These are phyloP conservation scores for Drosophila differens DNA, from an alignment of 2,888 invertebrate genomes.

Conservation along the genomic window DNA sequence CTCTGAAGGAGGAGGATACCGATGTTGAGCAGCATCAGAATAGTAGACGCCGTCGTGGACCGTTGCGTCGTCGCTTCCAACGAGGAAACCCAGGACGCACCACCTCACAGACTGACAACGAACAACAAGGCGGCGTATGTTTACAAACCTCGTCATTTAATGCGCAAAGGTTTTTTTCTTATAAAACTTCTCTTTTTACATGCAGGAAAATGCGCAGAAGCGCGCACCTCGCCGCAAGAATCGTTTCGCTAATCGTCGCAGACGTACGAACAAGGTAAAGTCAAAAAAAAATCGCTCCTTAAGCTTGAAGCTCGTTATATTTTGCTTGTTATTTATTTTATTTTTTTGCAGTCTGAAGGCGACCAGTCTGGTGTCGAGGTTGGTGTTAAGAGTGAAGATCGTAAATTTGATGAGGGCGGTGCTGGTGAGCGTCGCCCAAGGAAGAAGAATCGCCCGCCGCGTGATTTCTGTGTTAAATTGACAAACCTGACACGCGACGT, in stretches of 20 bases:
- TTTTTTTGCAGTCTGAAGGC: conserved; percentile 80
- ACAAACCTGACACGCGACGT: conserved; percentile 90
- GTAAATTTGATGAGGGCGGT: conserved; percentile 70
- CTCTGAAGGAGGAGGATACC: conserved; percentile 89
- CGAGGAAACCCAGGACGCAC: conserved; percentile 86
- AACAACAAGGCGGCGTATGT: conserved; percentile 80
- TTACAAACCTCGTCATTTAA: neutral
- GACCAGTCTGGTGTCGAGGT: conserved; percentile 83
- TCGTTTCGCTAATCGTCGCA: conserved; percentile 81
- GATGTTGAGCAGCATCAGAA: conserved; percentile 88
- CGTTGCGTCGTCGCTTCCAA: conserved; percentile 84
- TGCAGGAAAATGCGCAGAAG: conserved; percentile 69
- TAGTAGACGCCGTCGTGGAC: conserved; percentile 84
- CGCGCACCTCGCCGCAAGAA: conserved; percentile 78
- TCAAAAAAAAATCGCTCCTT: neutral
- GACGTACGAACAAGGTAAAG: conserved; percentile 82
- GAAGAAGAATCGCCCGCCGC: conserved; percentile 73
- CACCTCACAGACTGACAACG: conserved; percentile 83
- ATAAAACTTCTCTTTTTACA: neutral
- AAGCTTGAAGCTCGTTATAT: neutral
- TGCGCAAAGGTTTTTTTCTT: neutral
- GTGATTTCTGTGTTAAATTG: conserved; percentile 86
- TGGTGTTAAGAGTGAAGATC: conserved; percentile 82
- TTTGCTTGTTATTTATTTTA: neutral
- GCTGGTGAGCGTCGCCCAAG: conserved; percentile 70